These are phyloP conservation scores for Pheosia gnoma DNA, from an alignment of 2,888 invertebrate species.

Conservation along the genomic window DNA sequence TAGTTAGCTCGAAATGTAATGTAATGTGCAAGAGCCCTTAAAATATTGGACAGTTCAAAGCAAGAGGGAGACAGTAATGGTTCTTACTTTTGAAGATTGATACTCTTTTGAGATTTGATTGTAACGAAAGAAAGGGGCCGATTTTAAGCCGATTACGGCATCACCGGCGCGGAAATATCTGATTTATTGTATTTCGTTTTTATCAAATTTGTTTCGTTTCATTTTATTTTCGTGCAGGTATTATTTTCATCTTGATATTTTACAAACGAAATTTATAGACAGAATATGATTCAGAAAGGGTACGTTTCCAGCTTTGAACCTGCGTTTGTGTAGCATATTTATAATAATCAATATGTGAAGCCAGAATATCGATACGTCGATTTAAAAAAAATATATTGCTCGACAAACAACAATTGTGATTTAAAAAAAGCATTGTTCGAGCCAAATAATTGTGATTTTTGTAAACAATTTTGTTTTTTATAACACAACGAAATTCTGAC, in stretches of 20 bases:
- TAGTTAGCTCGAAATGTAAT: neutral
- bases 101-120: conserved; percentile 2
- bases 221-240: neutral
- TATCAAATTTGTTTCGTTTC: neutral
- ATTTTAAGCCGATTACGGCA: conserved; percentile 3
- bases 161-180: conserved; percentile 5
- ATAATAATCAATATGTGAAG: no score
- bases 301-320: neutral
- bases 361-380: no score
- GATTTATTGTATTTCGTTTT: conserved; percentile 1
- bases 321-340: no score
- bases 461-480: no score
- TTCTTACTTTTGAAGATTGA: conserved; percentile 1
- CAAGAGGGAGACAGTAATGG: neutral
- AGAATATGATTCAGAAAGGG: neutral
- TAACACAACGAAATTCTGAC: no score
- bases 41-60: conserved; percentile 1
- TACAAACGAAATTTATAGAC: neutral
- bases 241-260: neutral
- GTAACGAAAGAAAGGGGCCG: neutral
- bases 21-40: neutral
- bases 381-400: no score
- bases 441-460: no score
- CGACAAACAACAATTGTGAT: no score
- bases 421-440: no score